phyloP scores from a whole-genome alignment of 2,888 invertebrate species.

The Eupithecia subumbrata region DNA sequence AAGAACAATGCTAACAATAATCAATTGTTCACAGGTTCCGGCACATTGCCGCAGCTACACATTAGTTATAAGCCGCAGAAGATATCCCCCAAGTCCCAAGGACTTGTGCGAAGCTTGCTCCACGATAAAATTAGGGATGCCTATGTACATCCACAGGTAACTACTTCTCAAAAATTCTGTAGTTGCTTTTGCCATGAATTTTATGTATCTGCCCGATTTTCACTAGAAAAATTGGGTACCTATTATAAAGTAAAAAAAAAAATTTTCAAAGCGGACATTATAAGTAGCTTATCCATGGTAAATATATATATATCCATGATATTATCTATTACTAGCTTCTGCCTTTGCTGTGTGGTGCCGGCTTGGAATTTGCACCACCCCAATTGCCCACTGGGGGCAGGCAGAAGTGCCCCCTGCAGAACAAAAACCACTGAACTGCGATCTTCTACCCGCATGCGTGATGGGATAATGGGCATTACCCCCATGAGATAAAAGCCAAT shows the following conservation, averaged over 20 bases:
- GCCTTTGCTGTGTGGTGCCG: too few species aligned
- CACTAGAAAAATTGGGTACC: background rate
- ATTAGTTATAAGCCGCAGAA: constrained; percentile 99
- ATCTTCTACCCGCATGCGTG: too few species aligned
- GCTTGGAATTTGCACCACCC: too few species aligned
- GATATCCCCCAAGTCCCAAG: constrained; percentile 98
- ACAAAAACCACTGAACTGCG: too few species aligned
- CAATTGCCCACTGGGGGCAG: too few species aligned
- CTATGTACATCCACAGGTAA: constrained; percentile 96
- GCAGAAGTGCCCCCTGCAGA: too few species aligned
- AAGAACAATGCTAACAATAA: background rate
- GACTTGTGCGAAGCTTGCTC: constrained; percentile 94
- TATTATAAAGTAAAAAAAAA: background rate
- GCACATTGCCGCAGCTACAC: constrained; percentile 93
- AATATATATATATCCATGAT: background rate
- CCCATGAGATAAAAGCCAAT: too few species aligned
- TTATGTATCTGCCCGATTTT: background rate
- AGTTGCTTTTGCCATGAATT: background rate
- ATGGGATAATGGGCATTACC: too few species aligned
- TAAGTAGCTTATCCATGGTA: too few species aligned
- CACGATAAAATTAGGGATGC: constrained; percentile 99
- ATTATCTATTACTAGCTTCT: too few species aligned
- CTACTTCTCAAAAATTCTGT: background rate
- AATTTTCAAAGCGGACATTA: background rate
- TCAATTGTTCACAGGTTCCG: constrained; percentile 70